phyloP scores from a whole-genome alignment of 1,140 invertebrate species.

The Saccostrea echinata region DNA sequence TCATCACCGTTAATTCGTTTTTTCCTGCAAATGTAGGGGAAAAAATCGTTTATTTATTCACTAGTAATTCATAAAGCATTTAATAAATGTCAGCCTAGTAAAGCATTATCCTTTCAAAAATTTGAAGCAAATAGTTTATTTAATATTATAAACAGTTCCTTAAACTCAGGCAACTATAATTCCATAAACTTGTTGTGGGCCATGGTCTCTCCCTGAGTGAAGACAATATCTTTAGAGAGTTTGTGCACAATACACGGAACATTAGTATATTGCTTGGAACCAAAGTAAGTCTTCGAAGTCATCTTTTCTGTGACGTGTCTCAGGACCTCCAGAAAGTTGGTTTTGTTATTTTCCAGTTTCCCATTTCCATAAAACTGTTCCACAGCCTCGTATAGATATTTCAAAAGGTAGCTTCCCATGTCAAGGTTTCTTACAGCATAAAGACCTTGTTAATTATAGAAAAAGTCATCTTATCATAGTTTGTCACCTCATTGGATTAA shows the following conservation, averaged over 20 bases:
- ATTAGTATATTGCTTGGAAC: not conserved
- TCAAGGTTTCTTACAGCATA: not conserved
- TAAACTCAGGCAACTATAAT: too few relatives aligned
- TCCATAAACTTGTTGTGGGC: not conserved
- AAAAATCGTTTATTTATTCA: too few relatives aligned
- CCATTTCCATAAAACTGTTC: not conserved
- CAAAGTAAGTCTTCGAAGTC: not conserved
- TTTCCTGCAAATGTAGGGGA: too few relatives aligned
- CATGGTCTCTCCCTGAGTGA: not conserved
- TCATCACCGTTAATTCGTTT: too few relatives aligned
- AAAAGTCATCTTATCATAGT: too few relatives aligned
- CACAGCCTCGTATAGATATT: not conserved
- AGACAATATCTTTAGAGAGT: not conserved
- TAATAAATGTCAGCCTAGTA: too few relatives aligned
- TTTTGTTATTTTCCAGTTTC: not conserved
- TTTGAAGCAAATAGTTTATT: too few relatives aligned
- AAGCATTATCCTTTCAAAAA: too few relatives aligned
- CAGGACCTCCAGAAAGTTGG: not conserved
- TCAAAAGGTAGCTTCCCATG: not conserved
- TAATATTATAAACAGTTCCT: too few relatives aligned
- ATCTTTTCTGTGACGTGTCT: not conserved
- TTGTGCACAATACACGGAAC: not conserved
- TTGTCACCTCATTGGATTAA: too few relatives aligned
- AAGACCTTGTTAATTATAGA: not conserved
- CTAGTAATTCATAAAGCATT: too few relatives aligned